Evolutionary conservation across 2,797 vertebrate genomes (phyloP), one percentile per base, ranked within the genome.

Genomic region (Hyperoplus lanceolatus): DNA sequence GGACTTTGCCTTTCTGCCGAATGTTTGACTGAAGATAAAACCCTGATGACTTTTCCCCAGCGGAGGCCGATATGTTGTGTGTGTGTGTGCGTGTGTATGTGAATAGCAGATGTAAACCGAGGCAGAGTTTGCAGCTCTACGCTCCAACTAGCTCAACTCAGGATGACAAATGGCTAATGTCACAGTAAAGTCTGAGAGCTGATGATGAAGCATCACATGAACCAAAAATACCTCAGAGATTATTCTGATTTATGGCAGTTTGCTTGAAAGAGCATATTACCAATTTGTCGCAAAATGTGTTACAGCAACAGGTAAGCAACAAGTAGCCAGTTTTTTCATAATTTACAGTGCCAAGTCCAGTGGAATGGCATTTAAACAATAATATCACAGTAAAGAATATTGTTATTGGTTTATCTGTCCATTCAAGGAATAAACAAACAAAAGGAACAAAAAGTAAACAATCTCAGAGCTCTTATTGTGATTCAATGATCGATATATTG

Each of bases 81-180:
- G 66, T 54, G 53, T 72, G 29, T 29, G 29, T 3, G 29, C 29
- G 29, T 29, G 70, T 71, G 16, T 51, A 77, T 75, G 50, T 51
- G 7, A 41, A 69, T 8, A 80, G 41, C 76, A 84, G 73, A 75
- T 75, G 76, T 68, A 74, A 79, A 76, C 56, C 11, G 15, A 55
- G 43, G 45, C 60, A 61, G 4, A 13, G 29, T 48, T 38, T 38
- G 29, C 29, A 38, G 45, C 42, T 41, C 18, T 21, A 4, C 10
- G 41, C 38, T 68, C 14, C 6, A 59, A 65, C 18, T 68, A 29
- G 29, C 4, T 21, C 21, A 29, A 21, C 41, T 39, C 15, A 45
- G 12, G 51, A 57, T 62, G 14, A 53, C 53, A 58, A 65, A 65
- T 0, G 1, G n/a, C 50, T 62, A 13, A 61, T 54, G 13, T 29